Evolutionary conservation across 2,113 vertebrate species (phyloP).

Genomic region (Neodon shergylaensis): DNA sequence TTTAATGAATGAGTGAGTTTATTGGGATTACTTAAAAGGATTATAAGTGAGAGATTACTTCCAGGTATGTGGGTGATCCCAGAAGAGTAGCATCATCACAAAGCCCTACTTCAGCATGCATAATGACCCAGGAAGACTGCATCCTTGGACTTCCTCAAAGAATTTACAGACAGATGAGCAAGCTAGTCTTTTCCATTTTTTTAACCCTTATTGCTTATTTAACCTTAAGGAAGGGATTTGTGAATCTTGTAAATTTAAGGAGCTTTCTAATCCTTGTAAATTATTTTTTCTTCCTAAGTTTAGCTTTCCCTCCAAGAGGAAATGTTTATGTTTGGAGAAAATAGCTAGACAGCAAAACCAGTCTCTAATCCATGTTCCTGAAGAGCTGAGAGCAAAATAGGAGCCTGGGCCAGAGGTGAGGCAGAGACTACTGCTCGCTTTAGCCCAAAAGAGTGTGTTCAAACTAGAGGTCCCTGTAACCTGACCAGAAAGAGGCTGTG

Average conservation of each 20-base stretch:
- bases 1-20: neutral
- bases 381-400: neutral
- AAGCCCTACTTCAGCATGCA: neutral
- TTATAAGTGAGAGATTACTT: neutral
- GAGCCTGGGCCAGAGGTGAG: conserved; percentile 5
- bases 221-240: neutral
- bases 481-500: neutral
- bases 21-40: neutral
- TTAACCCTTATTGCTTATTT: neutral
- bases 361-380: neutral
- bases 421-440: conserved; percentile 6
- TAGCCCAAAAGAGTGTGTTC: conserved; percentile 36
- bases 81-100: neutral
- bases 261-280: neutral
- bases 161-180: neutral
- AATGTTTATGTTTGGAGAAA: neutral
- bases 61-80: neutral
- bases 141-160: neutral
- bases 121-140: neutral
- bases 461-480: neutral
- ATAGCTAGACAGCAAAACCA: neutral
- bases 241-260: neutral
- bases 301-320: neutral
- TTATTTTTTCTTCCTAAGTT: neutral
- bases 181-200: neutral